Evolutionary conservation across 2,113 vertebrate genomes (phyloP).

Genomic region (Ptilorrhoa leucosticta): DNA sequence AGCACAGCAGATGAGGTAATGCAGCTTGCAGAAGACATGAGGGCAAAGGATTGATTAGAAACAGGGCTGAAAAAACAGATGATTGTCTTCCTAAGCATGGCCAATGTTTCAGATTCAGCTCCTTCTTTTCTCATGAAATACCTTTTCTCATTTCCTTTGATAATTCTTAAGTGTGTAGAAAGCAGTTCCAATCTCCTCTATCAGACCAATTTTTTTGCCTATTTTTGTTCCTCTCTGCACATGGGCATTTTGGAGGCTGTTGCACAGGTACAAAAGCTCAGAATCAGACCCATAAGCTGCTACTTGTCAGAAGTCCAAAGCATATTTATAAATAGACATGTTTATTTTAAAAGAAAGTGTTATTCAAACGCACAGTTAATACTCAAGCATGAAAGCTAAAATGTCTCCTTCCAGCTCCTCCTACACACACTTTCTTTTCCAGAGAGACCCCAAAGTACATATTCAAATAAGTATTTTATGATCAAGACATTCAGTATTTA

Average conservation of each 20-base stretch:
- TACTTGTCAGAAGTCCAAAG: constrained; percentile 15
- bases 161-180: neutral
- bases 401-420: neutral
- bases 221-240: neutral
- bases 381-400: neutral
- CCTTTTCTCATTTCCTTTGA: neutral
- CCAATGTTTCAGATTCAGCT: neutral
- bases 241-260: neutral
- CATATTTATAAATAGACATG: constrained; percentile 7
- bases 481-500: constrained; percentile 2
- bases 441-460: neutral
- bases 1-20: neutral
- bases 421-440: neutral
- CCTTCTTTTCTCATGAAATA: neutral
- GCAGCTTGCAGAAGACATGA: neutral
- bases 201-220: neutral
- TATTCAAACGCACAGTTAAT: constrained; percentile 23
- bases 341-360: constrained; percentile 40
- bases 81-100: neutral
- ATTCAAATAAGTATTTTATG: constrained; percentile 42
- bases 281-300: neutral
- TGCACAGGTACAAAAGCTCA: neutral
- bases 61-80: neutral
- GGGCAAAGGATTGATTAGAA: neutral
- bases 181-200: neutral